Conservation (phyloP, 2,888 invertebrate genomes). For the Anorthoa munda region DNA sequence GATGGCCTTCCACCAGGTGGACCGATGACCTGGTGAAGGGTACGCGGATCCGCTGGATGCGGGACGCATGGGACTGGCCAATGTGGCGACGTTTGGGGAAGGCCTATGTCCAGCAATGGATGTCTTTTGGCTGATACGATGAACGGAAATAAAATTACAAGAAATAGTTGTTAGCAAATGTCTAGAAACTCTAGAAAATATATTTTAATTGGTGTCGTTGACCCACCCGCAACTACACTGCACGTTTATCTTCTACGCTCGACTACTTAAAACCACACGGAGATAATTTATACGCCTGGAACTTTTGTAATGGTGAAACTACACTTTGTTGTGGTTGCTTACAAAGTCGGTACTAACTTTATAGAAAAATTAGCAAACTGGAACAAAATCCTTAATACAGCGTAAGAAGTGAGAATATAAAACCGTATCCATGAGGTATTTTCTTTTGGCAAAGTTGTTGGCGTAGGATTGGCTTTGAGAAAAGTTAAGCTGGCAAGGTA, state of each 20-base stretch:
- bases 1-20: too few relatives aligned
- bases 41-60: too few relatives aligned
- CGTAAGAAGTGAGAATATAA: conserved; percentile 59
- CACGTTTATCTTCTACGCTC: conserved; percentile 49
- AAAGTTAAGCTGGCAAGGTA: conserved; percentile 79
- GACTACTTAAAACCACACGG: conserved; percentile 39
- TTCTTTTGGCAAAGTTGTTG: conserved; percentile 74
- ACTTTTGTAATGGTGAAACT: conserved; percentile 47
- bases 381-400: conserved; percentile 61
- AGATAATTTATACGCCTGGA: conserved; percentile 45
- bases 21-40: too few relatives aligned
- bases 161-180: conserved; percentile 20
- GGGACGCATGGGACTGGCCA: too few relatives aligned
- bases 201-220: conserved; percentile 53
- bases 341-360: conserved; percentile 8
- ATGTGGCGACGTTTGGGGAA: too few relatives aligned
- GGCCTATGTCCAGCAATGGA: too few relatives aligned
- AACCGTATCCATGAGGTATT: conserved; percentile 70
- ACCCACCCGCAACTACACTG: conserved; percentile 24
- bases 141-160: conserved; percentile 15
- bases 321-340: conserved; percentile 23
- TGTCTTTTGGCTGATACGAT: too few relatives aligned
- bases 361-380: conserved; percentile 33
- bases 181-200: conserved; percentile 32
- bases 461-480: conserved; percentile 72